Percentiles rank a stretch among this genome's conserved stretches.
Conservation (phyloP, 2,113 vertebrate species). For the Crotophaga sulcirostris region DNA sequence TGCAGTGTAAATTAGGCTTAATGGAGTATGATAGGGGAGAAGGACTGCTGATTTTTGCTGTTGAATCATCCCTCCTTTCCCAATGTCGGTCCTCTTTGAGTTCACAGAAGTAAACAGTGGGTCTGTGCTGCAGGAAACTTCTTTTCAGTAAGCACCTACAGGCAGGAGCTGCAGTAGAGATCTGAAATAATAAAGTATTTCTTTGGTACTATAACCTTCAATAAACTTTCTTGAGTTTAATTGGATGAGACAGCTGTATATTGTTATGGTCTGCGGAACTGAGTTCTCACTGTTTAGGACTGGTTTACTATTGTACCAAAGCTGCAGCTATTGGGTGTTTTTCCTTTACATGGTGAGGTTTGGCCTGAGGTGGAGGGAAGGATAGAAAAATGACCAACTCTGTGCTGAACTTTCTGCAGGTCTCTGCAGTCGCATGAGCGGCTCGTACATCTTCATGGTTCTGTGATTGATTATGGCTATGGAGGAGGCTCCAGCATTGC, state of each 20-base stretch:
- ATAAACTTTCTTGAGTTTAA: not conserved
- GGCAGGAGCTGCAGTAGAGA: not conserved
- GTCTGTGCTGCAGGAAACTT: not conserved
- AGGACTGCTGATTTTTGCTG: not conserved
- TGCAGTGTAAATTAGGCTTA: not conserved
- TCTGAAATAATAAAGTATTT: not conserved
- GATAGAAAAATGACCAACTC: accelerated
- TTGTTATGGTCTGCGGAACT: not conserved
- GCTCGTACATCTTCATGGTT: slow-evolving; percentile 93
- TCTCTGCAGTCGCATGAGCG: slow-evolving; percentile 92
- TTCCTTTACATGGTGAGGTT: not conserved
- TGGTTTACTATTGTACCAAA: not conserved
- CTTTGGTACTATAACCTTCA: not conserved
- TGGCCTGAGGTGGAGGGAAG: not conserved
- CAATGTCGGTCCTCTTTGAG: not conserved
- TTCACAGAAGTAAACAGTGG: not conserved
- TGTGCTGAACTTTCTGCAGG: slow-evolving; percentile 62
- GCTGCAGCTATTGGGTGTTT: not conserved
- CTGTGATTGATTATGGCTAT: slow-evolving; percentile 94
- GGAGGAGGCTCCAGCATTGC: slow-evolving; percentile 92
- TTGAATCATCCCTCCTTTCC: not conserved
- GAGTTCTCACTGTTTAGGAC: not conserved
- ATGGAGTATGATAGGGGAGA: not conserved
- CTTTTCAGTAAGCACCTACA: not conserved
- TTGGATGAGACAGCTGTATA: not conserved